These are phyloP conservation scores for Eupeodes luniger DNA, from an alignment of 2,888 invertebrate species.

Conservation along the genomic window DNA sequence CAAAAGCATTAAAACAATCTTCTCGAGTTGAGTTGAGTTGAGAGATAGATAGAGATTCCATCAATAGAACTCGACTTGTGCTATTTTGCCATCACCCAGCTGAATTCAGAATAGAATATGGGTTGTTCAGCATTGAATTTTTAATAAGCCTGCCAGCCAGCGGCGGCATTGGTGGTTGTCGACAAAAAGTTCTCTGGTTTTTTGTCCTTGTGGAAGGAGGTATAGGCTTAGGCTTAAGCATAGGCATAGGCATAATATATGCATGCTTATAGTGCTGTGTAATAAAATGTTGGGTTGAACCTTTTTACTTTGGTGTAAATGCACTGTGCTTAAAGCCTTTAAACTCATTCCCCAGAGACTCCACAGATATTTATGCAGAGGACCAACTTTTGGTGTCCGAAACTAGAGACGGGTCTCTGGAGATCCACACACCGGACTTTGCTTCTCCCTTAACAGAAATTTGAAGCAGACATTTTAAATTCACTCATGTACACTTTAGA, in stretches of 20 bases:
- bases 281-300: not conserved
- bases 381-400: no score
- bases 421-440: no score
- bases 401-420: no score
- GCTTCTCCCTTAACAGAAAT: no score
- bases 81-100: not conserved
- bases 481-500: no score
- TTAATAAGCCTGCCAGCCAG: slow-evolving; percentile 66
- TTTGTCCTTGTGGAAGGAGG: slow-evolving; percentile 40
- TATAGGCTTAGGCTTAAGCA: not conserved
- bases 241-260: not conserved
- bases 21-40: slow-evolving; percentile 47
- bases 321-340: no score
- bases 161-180: slow-evolving; percentile 31
- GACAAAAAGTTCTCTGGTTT: slow-evolving; percentile 15
- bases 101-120: slow-evolving; percentile 22
- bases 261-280: not conserved
- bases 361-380: no score
- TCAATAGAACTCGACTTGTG: slow-evolving; percentile 37
- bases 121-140: slow-evolving; percentile 67
- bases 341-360: no score
- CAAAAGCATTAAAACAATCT: slow-evolving; percentile 66
- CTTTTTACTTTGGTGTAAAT: no score
- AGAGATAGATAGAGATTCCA: slow-evolving; percentile 14
- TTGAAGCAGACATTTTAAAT: no score